phyloP scores from a whole-genome alignment of 1,140 invertebrate species.

The Trypoxylus dichotomus region DNA sequence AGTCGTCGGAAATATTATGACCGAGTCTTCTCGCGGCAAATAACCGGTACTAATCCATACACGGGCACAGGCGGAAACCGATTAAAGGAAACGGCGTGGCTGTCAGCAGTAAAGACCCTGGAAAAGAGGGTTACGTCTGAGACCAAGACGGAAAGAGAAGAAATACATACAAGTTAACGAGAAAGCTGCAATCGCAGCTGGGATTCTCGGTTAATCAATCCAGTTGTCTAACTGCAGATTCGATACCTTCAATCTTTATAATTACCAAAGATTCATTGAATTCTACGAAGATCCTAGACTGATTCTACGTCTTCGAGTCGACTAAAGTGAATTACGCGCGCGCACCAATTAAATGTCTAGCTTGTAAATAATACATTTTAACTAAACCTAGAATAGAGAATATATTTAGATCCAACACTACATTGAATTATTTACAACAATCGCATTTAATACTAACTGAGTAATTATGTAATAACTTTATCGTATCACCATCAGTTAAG shows the following conservation, averaged over 20 bases:
- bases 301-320: not conserved
- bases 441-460: too few species aligned
- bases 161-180: constrained; percentile 1
- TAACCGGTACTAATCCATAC: not conserved
- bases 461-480: too few species aligned
- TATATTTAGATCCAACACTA: too few species aligned
- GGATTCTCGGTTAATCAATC: constrained; percentile 31
- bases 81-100: not conserved
- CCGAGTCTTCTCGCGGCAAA: not conserved
- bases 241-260: constrained; percentile 31
- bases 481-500: too few species aligned
- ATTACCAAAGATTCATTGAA: not conserved
- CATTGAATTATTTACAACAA: too few species aligned
- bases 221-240: constrained; percentile 9
- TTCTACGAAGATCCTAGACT: not conserved
- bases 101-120: not conserved
- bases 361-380: not conserved
- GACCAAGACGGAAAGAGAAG: not conserved
- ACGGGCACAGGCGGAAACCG: not conserved
- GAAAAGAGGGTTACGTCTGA: not conserved
- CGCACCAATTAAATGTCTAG: not conserved
- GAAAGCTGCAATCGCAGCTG: constrained; percentile 21
- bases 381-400: too few species aligned
- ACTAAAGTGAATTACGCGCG: not conserved
- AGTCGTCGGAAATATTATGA: constrained; percentile 8